Base-by-base conservation (phyloP, 2,797 vertebrate species). In the Ceyx erithaca region DNA sequence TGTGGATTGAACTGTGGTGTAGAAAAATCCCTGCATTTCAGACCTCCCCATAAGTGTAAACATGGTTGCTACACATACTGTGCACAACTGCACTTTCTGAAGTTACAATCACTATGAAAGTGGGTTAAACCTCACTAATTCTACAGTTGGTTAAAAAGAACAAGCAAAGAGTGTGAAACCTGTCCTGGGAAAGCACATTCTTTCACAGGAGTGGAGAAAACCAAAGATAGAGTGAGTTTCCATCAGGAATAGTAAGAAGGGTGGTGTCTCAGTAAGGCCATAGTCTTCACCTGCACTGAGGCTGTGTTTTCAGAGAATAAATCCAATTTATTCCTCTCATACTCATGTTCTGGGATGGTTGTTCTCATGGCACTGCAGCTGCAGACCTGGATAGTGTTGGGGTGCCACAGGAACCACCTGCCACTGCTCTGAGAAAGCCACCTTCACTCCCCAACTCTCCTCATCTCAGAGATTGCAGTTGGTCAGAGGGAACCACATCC, bases 11-110 rank as follows among this genome's bases (percentile, higher is more conserved):
- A 52, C 1, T 62, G 26, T 46, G 46, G 4, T 12, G 11, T 9
- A 63, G 61, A 16, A 80, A 89, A 70, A 73, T 28, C 12, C 28
- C 20, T 59, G 4, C 0, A 73, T 51, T 82, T 82, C 57, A 82
- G 26, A 51, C 2, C 2, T 10, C 14, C 28, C 10, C 5, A 18
- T 67, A 66, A 0, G 0, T 10, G 4, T 25, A 72, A 71, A 43
- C 3, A 52, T 30, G 3, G 4, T 55, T 15, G 35, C 59, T 59
- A 52, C 4, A 41, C 8, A 16, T 14, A 28, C 10, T 26, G 7
- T 33, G 2, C 6, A 63, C 22, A 49, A 19, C 6, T 62, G 33
- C 70, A 30, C 5, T 67, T 84, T 14, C 45, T 43, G 8, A 55
- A 35, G 2, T 41, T 79, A 33, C 14, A n/a, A 23, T 6, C 76